phyloP scores from a whole-genome alignment of 2,888 invertebrate genomes.

The Andrena flavipes region DNA sequence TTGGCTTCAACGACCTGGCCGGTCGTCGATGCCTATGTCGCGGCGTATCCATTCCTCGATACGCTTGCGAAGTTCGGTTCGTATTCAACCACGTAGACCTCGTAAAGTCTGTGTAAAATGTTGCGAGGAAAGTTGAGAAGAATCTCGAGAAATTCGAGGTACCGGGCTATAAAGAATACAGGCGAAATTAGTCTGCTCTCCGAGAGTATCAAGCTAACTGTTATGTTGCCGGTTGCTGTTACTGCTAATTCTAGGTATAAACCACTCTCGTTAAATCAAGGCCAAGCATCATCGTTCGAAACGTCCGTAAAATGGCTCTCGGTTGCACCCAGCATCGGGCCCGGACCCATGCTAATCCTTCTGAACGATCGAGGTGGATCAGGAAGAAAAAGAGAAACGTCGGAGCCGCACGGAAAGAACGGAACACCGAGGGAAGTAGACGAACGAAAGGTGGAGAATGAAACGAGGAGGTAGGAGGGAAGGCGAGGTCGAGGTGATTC shows the following conservation, averaged over 20 bases:
- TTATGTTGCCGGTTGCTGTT: constrained; percentile 5
- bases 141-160: constrained; percentile 3
- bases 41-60: constrained; percentile 30
- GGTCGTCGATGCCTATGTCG: constrained; percentile 12
- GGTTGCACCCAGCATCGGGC: constrained; percentile 8
- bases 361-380: constrained; percentile 31
- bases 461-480: constrained; percentile 59
- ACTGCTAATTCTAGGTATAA: background rate
- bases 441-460: constrained; percentile 54
- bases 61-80: background rate
- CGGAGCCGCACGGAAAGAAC: constrained; percentile 29
- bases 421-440: constrained; percentile 47
- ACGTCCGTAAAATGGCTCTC: constrained; percentile 8
- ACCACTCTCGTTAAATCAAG: constrained; percentile 36
- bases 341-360: constrained; percentile 25
- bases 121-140: background rate
- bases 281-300: constrained; percentile 34
- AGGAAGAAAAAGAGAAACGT: constrained; percentile 13
- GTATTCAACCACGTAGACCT: background rate
- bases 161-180: background rate
- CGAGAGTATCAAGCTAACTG: background rate
- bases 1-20: constrained; percentile 36
- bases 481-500: constrained; percentile 71
- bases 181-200: background rate
- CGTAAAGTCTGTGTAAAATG: constrained; percentile 14